phyloP scores from a whole-genome alignment of 92 coral and sea anemone species.

The Montipora capitata region DNA sequence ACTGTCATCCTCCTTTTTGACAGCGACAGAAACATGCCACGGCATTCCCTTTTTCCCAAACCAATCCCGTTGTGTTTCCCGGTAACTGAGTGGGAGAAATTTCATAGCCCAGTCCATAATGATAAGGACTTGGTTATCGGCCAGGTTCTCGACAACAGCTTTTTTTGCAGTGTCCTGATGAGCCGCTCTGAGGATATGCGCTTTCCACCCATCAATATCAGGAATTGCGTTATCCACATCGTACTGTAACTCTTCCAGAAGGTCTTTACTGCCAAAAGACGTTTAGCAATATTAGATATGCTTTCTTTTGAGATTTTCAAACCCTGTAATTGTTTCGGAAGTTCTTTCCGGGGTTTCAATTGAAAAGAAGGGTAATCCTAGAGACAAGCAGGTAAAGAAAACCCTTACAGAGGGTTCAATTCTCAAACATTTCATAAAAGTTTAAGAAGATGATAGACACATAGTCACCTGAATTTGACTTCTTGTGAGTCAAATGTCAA shows the following conservation, averaged over 20 bases:
- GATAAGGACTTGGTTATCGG: neutral
- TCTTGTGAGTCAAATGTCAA: slow-evolving; percentile 5
- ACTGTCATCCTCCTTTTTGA: slow-evolving; percentile 7
- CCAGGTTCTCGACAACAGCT: slow-evolving; percentile 1
- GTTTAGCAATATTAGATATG: neutral
- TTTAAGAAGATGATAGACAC: neutral
- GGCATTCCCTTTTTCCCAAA: slow-evolving; percentile 13
- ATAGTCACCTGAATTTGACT: slow-evolving; percentile 8
- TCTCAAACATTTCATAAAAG: slow-evolving; percentile 7
- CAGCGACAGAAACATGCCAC: slow-evolving; percentile 13
- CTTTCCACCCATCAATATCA: slow-evolving; percentile 36
- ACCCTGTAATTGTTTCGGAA: slow-evolving; percentile 3
- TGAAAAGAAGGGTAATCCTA: neutral
- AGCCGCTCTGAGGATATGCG: slow-evolving; percentile 28
- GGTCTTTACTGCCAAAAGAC: slow-evolving; percentile 21
- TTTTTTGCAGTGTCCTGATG: slow-evolving; percentile 48
- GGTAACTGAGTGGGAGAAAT: slow-evolving; percentile 10
- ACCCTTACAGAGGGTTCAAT: slow-evolving; percentile 3
- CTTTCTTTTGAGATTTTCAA: neutral
- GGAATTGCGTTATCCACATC: slow-evolving; percentile 26
- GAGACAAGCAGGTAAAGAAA: neutral
- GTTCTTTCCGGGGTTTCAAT: neutral
- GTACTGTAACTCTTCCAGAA: slow-evolving; percentile 20
- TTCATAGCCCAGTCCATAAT: slow-evolving; percentile 36
- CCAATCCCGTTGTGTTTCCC: slow-evolving; percentile 8